A percentile compares a stretch with the other conserved stretches of the same genome.
Evolutionary conservation across 2,888 invertebrate species (phyloP).

Genomic region (Drosophila borealis): DNA sequence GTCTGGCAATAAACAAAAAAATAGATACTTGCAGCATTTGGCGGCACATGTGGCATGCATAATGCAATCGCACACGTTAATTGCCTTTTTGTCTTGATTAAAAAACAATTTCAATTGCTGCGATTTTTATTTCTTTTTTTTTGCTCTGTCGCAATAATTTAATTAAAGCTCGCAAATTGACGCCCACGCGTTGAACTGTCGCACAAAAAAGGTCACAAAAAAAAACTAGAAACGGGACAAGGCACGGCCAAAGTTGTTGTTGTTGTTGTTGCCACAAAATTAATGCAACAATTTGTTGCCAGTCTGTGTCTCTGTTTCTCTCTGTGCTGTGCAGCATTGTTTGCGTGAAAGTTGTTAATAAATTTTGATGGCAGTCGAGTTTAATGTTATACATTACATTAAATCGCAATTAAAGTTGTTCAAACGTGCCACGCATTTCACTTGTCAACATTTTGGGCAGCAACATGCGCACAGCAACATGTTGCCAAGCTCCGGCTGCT

Average conservation of each 20-base stretch:
- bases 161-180: constrained; percentile 49
- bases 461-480: constrained; percentile 56
- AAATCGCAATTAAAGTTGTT: constrained; percentile 57
- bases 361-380: constrained; percentile 40
- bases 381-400: constrained; percentile 70
- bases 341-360: constrained; percentile 64
- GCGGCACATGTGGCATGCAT: constrained; percentile 56
- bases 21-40: constrained; percentile 26
- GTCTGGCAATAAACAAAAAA: constrained; percentile 9
- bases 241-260: constrained; percentile 5
- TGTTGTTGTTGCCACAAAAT: constrained; percentile 22
- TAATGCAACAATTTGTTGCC: constrained; percentile 59
- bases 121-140: constrained; percentile 26
- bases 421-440: constrained; percentile 59
- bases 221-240: constrained; percentile 4
- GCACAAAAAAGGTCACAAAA: not conserved
- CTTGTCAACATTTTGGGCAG: constrained; percentile 49
- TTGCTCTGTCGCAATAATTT: constrained; percentile 40
- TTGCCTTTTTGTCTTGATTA: constrained; percentile 66
- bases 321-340: constrained; percentile 42
- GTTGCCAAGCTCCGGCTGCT: constrained; percentile 37
- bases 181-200: constrained; percentile 36
- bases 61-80: constrained; percentile 57
- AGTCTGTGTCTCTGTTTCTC: constrained; percentile 2
- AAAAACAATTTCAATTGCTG: constrained; percentile 65